Conservation (phyloP, 2,113 vertebrate species). For the Lanius ludovicianus region DNA sequence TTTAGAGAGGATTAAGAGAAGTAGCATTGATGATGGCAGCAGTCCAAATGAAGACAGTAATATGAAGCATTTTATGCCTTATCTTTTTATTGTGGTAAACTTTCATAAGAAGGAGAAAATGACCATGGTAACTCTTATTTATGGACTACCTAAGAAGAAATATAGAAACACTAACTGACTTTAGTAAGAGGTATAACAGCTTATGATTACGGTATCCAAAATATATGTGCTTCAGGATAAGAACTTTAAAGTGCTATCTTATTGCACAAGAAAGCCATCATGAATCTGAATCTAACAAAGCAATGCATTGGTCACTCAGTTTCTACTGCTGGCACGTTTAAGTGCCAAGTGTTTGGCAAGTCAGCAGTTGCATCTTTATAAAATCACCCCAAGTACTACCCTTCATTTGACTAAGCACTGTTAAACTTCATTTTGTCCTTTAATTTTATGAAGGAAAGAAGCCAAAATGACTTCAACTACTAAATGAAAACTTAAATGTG, state of each 20-base stretch:
- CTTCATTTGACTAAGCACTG: not conserved
- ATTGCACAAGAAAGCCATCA: not conserved
- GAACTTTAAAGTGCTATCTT: not conserved
- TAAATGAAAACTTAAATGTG: not conserved
- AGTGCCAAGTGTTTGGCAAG: not conserved
- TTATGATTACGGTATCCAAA: not conserved
- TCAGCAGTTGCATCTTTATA: not conserved
- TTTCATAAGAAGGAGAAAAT: not conserved
- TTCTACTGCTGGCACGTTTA: not conserved
- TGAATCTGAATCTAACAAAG: not conserved
- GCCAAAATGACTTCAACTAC: not conserved
- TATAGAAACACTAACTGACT: not conserved
- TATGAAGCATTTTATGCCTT: not conserved
- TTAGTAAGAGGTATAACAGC: not conserved
- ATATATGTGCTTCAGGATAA: not conserved
- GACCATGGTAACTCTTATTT: not conserved
- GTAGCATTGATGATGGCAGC: not conserved
- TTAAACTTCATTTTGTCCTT: not conserved
- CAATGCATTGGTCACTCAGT: not conserved
- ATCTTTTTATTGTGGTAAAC: not conserved
- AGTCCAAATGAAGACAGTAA: not conserved
- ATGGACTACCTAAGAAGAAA: not conserved
- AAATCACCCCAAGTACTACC: not conserved
- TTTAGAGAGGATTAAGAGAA: conserved; percentile 7
- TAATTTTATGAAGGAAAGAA: not conserved